These are phyloP conservation scores for Lophius piscatorius DNA, from an alignment of 2,113 vertebrate genomes.

Conservation along the genomic window DNA sequence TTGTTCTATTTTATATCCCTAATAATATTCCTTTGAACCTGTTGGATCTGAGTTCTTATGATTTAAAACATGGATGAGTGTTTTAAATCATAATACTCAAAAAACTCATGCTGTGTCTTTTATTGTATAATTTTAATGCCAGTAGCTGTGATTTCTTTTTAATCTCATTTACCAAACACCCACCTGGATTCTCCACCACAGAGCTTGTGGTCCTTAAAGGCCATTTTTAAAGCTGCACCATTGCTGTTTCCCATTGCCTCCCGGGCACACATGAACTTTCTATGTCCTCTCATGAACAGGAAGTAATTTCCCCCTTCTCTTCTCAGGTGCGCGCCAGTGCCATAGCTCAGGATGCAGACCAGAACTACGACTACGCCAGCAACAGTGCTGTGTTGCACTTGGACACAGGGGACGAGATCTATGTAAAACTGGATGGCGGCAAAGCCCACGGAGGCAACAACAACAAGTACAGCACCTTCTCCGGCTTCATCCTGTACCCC, in stretches of 20 bases:
- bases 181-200: too few relatives aligned
- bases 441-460: too few relatives aligned
- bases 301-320: neutral
- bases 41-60: too few relatives aligned
- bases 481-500: constrained; percentile 93
- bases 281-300: neutral
- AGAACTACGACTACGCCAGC: constrained; percentile 97
- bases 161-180: too few relatives aligned
- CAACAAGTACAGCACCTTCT: constrained; percentile 98
- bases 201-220: too few relatives aligned
- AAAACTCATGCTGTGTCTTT: too few relatives aligned
- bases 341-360: constrained; percentile 93
- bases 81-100: too few relatives aligned
- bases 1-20: too few relatives aligned
- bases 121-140: too few relatives aligned
- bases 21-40: too few relatives aligned
- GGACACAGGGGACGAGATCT: constrained; percentile 93
- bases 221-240: constrained; percentile 11
- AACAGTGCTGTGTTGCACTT: constrained; percentile 92
- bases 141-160: too few relatives aligned
- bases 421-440: constrained; percentile 94
- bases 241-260: constrained; percentile 29
- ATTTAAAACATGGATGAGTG: too few relatives aligned
- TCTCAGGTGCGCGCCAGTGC: constrained; percentile 90
- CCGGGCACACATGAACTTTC: constrained; percentile 32